Evolutionary conservation across 2,888 invertebrate species (phyloP).

Genomic region (Chrysotoxum bicinctum): DNA sequence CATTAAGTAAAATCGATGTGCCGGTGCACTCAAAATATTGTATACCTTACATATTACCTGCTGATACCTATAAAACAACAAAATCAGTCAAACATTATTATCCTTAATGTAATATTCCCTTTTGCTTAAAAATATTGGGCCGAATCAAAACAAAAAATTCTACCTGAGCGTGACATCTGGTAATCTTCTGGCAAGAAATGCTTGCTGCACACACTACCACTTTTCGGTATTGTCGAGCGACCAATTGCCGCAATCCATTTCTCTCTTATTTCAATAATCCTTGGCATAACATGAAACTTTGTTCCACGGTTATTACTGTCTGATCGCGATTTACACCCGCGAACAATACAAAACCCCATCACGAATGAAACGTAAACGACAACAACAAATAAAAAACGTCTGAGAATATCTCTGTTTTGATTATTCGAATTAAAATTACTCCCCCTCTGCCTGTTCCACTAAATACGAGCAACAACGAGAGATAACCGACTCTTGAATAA

Average conservation of each 20-base stretch:
- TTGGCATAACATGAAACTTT: conserved; percentile 63
- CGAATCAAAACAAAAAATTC: neutral
- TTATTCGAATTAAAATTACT: conserved; percentile 13
- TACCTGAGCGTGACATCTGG: conserved; percentile 67
- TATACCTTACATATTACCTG: neutral
- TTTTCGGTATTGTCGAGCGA: conserved; percentile 61
- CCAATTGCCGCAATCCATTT: conserved; percentile 67
- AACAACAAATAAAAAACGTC: neutral
- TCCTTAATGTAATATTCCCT: neutral
- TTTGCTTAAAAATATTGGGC: neutral
- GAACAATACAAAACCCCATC: conserved; percentile 71
- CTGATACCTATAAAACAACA: neutral
- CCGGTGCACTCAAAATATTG: neutral
- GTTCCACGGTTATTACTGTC: conserved; percentile 62
- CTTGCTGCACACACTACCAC: conserved; percentile 66
- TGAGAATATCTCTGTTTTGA: conserved; percentile 4
- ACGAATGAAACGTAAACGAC: conserved; percentile 2
- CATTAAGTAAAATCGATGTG: neutral
- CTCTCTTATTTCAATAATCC: conserved; percentile 43
- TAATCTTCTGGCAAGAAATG: conserved; percentile 66
- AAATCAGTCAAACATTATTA: neutral
- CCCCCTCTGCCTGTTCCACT: neutral
- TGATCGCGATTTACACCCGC: conserved; percentile 72
- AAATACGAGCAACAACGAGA: conserved; percentile 3
- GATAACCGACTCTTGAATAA: conserved; percentile 23